Percentiles rank a stretch among this genome's conserved stretches.
phyloP scores from a whole-genome alignment of 2,888 invertebrate species.

The Alcis repandata region DNA sequence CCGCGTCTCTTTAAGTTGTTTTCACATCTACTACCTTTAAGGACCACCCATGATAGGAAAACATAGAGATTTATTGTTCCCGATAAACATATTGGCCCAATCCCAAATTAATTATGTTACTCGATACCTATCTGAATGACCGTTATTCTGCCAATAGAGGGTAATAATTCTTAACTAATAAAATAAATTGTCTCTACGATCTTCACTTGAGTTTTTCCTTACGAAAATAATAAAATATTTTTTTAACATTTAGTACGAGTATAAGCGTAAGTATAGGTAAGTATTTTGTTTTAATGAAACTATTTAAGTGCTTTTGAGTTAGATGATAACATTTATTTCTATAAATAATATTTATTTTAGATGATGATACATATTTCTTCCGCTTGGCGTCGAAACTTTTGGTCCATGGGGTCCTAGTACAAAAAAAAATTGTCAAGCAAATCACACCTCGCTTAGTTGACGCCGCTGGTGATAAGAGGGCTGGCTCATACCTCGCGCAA shows the following conservation, averaged over 20 bases:
- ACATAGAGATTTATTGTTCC: conserved; percentile 32
- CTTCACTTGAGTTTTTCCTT: neutral
- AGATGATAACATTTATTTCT: too few species aligned
- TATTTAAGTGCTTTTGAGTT: too few species aligned
- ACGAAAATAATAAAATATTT: conserved; percentile 4
- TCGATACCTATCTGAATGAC: conserved; percentile 40
- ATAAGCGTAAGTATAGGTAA: neutral
- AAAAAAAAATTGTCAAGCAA: too few species aligned
- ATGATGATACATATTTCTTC: too few species aligned
- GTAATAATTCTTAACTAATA: conserved; percentile 31
- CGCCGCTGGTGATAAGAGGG: too few species aligned
- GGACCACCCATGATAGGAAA: conserved; percentile 1
- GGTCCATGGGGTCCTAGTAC: too few species aligned
- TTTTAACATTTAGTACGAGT: too few species aligned
- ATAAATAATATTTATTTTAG: too few species aligned
- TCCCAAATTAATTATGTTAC: conserved; percentile 45
- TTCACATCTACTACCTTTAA: neutral
- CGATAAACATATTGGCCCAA: conserved; percentile 41
- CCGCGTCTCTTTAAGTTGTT: neutral
- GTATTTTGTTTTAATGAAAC: too few species aligned
- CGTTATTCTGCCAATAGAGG: conserved; percentile 24
- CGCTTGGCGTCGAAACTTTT: too few species aligned
- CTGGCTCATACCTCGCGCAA: too few species aligned
- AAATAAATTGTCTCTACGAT: conserved; percentile 8
- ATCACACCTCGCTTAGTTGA: too few species aligned